Evolutionary conservation across 2,113 vertebrate species (phyloP).

Genomic region (Vulpes ferrilata): DNA sequence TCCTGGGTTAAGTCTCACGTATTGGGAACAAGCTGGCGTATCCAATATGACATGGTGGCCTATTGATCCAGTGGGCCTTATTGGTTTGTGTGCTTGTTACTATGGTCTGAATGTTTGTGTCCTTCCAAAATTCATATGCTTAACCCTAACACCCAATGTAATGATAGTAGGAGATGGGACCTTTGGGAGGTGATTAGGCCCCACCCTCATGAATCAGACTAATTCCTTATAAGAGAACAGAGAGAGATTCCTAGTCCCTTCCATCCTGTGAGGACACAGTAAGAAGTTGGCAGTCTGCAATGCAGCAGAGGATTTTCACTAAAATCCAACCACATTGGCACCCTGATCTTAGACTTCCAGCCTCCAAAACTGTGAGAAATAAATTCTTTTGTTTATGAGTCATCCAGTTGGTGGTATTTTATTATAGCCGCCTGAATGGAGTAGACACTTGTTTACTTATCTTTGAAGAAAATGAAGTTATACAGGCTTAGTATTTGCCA

Average conservation of each 20-base stretch:
- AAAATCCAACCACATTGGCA: background rate
- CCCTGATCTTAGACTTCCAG: background rate
- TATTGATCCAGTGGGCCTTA: background rate
- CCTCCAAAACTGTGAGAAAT: background rate
- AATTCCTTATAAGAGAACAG: background rate
- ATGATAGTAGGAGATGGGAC: background rate
- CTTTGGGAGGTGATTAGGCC: background rate
- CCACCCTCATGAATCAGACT: background rate
- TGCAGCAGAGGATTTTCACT: background rate
- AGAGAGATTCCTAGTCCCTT: background rate
- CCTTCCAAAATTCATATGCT: background rate
- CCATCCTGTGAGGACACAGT: background rate
- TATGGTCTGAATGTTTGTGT: background rate
- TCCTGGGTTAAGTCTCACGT: background rate
- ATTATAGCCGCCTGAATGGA: background rate
- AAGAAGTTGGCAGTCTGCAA: background rate
- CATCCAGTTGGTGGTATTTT: background rate
- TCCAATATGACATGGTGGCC: background rate
- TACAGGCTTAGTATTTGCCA: background rate
- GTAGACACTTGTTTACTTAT: background rate
- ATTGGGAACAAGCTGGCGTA: background rate
- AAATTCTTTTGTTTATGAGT: background rate
- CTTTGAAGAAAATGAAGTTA: constrained; percentile 3
- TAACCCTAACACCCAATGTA: background rate
- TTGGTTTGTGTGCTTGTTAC: background rate